These are phyloP conservation scores for Ciona savignyi DNA, from an alignment of 23 tunicate species.

Conservation along the genomic window DNA sequence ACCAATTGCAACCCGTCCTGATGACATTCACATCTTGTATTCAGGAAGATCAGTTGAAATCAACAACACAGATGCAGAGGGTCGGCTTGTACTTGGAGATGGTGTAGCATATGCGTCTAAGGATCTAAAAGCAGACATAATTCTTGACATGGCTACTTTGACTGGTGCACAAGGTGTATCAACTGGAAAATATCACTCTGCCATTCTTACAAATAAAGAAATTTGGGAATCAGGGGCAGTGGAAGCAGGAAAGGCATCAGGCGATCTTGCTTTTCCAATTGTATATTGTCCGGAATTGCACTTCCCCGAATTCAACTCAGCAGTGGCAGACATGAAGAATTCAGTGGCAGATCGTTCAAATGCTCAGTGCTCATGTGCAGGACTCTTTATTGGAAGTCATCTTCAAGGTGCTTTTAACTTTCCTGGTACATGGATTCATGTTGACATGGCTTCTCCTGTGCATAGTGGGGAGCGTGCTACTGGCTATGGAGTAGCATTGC, in stretches of 20 bases:
- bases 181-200: slow-evolving; percentile 97
- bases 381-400: slow-evolving; percentile 85
- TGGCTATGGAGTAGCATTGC: slow-evolving; percentile 90
- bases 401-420: slow-evolving; percentile 68
- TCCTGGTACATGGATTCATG: slow-evolving; percentile 88
- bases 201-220: slow-evolving; percentile 83
- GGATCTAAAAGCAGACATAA: slow-evolving; percentile 90
- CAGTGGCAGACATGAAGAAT: slow-evolving; percentile 98
- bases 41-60: slow-evolving; percentile 97
- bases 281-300: slow-evolving; percentile 97
- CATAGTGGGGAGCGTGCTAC: slow-evolving; percentile 95
- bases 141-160: slow-evolving; percentile 97
- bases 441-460: slow-evolving; percentile 95
- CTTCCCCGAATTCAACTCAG: slow-evolving; percentile 89
- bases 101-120: slow-evolving; percentile 98
- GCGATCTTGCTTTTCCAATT: slow-evolving; percentile 79
- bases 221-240: slow-evolving; percentile 72
- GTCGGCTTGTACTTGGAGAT: slow-evolving; percentile 94
- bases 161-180: slow-evolving; percentile 97
- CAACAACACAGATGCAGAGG: slow-evolving; percentile 99
- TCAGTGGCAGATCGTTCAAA: slow-evolving; percentile 94
- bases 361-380: slow-evolving; percentile 98
- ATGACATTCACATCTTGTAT: slow-evolving; percentile 91
- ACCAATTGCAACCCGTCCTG: slow-evolving; percentile 82
- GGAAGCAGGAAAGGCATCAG: slow-evolving; percentile 70